Evolutionary conservation across 2,797 vertebrate species (phyloP).

Genomic region (Halcyon smyrnensis): DNA sequence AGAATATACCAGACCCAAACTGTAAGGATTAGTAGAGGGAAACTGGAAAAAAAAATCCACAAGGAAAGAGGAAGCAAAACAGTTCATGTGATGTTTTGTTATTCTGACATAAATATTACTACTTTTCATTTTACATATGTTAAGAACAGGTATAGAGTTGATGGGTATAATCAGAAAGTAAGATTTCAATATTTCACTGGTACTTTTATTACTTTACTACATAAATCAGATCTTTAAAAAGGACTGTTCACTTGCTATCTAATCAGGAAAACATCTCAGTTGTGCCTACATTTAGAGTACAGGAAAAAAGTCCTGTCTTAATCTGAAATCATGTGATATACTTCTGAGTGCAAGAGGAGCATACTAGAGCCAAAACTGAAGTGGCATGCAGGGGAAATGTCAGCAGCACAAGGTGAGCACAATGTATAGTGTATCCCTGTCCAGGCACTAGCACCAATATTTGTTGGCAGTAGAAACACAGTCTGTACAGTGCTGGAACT

Average conservation of each 20-base stretch:
- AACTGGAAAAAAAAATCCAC: not conserved
- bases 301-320: not conserved
- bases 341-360: not conserved
- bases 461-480: not conserved
- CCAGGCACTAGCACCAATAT: not conserved
- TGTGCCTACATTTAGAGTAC: not conserved
- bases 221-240: not conserved
- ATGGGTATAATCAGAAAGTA: not conserved
- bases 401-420: not conserved
- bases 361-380: not conserved
- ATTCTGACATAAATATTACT: not conserved
- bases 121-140: not conserved
- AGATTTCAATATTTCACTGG: not conserved
- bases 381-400: not conserved
- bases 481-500: not conserved
- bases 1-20: not conserved
- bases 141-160: not conserved
- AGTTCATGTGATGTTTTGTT: not conserved
- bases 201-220: not conserved
- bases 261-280: not conserved
- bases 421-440: not conserved
- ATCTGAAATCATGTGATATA: not conserved
- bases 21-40: not conserved
- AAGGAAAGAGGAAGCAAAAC: not conserved
- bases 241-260: not conserved